Conservation (phyloP, 2,888 invertebrate genomes). For the Himalopsyche japonica region DNA sequence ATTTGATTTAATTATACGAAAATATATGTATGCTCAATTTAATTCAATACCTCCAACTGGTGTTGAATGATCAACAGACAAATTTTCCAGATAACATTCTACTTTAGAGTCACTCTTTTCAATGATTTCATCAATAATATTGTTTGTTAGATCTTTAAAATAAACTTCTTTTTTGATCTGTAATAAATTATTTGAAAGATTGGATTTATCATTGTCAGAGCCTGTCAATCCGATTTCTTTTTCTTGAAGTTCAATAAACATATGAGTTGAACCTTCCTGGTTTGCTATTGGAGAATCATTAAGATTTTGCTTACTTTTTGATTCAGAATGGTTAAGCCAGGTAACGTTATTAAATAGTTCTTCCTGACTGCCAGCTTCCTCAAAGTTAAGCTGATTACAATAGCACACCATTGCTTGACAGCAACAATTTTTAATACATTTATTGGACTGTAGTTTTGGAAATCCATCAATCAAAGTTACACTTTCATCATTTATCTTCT, state of each 20-base stretch:
- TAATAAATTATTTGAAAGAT: too few species aligned
- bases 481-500: slow-evolving; percentile 48
- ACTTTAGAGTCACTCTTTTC: neutral
- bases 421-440: slow-evolving; percentile 47
- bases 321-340: neutral
- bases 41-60: slow-evolving; percentile 51
- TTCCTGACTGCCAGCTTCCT: neutral
- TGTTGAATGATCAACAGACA: slow-evolving; percentile 56
- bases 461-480: slow-evolving; percentile 50
- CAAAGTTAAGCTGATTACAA: neutral
- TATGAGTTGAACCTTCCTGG: too few species aligned
- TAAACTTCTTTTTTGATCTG: too few species aligned
- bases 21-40: too few species aligned
- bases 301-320: neutral
- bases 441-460: slow-evolving; percentile 49
- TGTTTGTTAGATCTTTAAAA: neutral
- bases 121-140: neutral
- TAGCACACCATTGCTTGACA: slow-evolving; percentile 27
- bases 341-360: neutral
- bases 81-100: neutral
- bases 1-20: too few species aligned
- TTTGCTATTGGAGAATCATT: too few species aligned
- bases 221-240: too few species aligned
- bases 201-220: too few species aligned
- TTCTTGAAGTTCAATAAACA: too few species aligned